A percentile compares a stretch with the other conserved stretches of the same genome.
Evolutionary conservation across 2,888 invertebrate genomes (phyloP).

Genomic region (Pseudoips prasinana): DNA sequence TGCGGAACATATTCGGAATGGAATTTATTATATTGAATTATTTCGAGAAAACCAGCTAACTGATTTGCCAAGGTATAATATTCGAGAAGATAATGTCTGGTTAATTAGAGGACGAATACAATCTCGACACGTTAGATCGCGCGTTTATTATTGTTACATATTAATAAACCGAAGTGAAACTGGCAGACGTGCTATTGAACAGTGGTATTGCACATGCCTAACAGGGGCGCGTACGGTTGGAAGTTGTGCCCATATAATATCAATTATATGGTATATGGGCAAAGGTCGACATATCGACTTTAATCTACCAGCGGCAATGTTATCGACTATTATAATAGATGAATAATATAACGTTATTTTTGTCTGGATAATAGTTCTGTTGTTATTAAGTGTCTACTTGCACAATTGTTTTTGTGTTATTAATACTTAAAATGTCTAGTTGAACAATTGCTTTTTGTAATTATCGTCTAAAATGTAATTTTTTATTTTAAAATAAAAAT

Average conservation of each 20-base stretch:
- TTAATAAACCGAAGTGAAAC: conserved; percentile 9
- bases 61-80: not conserved
- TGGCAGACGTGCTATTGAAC: conserved; percentile 12
- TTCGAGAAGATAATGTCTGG: not conserved
- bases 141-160: conserved; percentile 19
- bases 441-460: too few species aligned
- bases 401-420: too few species aligned
- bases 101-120: conserved; percentile 6
- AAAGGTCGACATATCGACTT: not conserved
- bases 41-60: conserved; percentile 1
- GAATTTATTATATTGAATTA: conserved; percentile 10
- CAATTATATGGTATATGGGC: conserved; percentile 4
- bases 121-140: conserved; percentile 3
- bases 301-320: not conserved
- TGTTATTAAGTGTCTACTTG: too few species aligned
- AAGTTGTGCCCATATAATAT: conserved; percentile 4
- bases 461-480: too few species aligned
- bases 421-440: too few species aligned
- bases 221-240: conserved; percentile 4
- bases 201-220: conserved; percentile 3
- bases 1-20: conserved; percentile 8
- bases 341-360: conserved; percentile 1
- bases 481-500: too few species aligned
- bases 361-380: too few species aligned
- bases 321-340: not conserved